These are phyloP conservation scores for Apis mellifera DNA, from an alignment of 1,140 invertebrate genomes.

Conservation along the genomic window DNA sequence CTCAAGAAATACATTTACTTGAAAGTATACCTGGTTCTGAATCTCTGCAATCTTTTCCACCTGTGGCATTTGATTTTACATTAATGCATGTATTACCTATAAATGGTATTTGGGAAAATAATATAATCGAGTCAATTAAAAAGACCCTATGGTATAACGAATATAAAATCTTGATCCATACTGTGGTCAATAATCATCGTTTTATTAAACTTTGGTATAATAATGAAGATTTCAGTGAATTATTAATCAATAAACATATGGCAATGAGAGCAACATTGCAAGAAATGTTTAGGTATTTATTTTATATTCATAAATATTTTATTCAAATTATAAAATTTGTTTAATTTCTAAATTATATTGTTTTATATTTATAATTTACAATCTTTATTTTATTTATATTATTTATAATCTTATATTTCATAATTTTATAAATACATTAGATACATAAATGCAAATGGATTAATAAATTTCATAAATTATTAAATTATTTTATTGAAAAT, in stretches of 20 bases:
- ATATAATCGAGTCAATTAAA: conserved; percentile 79
- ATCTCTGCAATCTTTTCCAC: conserved; percentile 79
- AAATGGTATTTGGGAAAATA: conserved; percentile 80
- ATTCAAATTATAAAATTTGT: not conserved
- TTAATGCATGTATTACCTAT: conserved; percentile 81
- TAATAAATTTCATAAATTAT: not conserved
- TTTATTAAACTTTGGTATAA: conserved; percentile 68
- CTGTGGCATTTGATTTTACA: conserved; percentile 83
- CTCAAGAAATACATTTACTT: conserved; percentile 82
- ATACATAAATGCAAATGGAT: too few relatives aligned
- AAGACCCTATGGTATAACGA: conserved; percentile 81
- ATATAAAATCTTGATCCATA: conserved; percentile 76
- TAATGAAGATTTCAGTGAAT: conserved; percentile 68
- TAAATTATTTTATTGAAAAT: not conserved
- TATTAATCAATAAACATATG: conserved; percentile 58
- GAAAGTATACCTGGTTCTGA: conserved; percentile 79
- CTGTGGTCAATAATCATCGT: conserved; percentile 60
- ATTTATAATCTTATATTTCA: conserved; percentile 2
- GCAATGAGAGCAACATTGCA: conserved; percentile 35
- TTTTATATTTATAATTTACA: not conserved
- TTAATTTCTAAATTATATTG: not conserved
- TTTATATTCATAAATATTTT: not conserved
- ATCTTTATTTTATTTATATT: not conserved
- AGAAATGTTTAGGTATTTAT: conserved; percentile 59
- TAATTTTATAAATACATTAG: not conserved